Conservation (phyloP, 2,797 vertebrate species). For the Etheostoma perlongum region DNA sequence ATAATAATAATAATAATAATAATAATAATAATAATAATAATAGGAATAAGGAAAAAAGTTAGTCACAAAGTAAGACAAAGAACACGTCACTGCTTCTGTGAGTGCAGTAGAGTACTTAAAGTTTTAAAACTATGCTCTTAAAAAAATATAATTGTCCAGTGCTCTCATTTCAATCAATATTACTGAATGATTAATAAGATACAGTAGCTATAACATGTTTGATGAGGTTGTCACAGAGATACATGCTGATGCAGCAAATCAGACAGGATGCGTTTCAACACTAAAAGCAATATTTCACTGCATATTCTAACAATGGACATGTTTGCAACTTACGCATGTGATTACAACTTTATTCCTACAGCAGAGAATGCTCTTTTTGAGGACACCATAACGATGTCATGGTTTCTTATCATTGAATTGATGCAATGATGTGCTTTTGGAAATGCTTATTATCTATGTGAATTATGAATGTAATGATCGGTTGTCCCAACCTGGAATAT, state of each 20-base stretch:
- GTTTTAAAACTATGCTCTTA: conserved; percentile 4
- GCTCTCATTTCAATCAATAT: neutral
- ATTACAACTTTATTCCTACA: neutral
- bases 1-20: no score
- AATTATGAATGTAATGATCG: neutral
- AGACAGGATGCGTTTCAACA: conserved; percentile 15
- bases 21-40: no score
- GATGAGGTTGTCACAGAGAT: conserved; percentile 11
- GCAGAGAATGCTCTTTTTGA: neutral
- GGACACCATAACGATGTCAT: neutral
- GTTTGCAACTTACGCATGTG: neutral
- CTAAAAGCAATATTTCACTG: conserved; percentile 6
- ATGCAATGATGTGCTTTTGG: neutral
- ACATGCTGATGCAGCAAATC: conserved; percentile 13
- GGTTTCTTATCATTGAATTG: neutral
- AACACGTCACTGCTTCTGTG: neutral
- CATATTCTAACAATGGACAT: neutral
- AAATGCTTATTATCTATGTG: neutral
- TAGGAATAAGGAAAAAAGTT: neutral
- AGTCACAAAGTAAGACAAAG: neutral
- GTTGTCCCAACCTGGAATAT: conserved; percentile 87
- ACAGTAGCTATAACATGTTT: conserved; percentile 9
- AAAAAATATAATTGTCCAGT: neutral
- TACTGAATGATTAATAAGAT: neutral
- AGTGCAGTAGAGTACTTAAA: neutral